A percentile compares a stretch with the other conserved stretches of the same genome.
Conservation (phyloP, 2,113 vertebrate species). For the Bucco capensis region DNA sequence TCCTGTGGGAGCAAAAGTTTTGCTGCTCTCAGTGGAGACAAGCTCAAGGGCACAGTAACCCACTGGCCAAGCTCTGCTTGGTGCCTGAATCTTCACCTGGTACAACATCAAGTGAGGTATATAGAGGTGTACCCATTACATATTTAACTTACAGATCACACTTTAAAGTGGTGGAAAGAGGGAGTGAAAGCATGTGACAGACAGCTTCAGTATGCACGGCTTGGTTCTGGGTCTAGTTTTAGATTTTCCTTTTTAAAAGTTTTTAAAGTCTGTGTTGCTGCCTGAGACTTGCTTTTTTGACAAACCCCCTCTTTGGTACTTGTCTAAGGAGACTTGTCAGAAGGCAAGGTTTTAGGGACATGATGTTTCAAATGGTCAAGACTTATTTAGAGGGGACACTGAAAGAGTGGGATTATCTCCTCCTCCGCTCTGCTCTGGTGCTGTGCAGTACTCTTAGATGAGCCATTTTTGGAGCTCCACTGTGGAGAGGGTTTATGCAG, state of each 20-base stretch:
- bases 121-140: neutral
- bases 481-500: neutral
- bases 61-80: neutral
- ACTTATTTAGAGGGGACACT: neutral
- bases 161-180: neutral
- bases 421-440: neutral
- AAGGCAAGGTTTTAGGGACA: neutral
- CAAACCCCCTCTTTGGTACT: neutral
- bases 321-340: neutral
- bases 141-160: neutral
- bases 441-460: neutral
- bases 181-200: neutral
- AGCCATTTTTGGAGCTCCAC: constrained; percentile 5
- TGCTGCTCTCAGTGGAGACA: neutral
- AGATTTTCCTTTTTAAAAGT: neutral
- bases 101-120: neutral
- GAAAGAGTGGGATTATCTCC: neutral
- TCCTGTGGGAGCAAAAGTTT: neutral
- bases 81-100: neutral
- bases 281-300: rapidly evolving
- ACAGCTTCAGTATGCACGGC: neutral
- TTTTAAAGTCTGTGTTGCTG: neutral
- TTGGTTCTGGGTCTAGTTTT: neutral
- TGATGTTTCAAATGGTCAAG: neutral
- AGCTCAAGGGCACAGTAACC: neutral